phyloP scores from a whole-genome alignment of 2,888 invertebrate genomes.

The Falcaria lacertinaria region DNA sequence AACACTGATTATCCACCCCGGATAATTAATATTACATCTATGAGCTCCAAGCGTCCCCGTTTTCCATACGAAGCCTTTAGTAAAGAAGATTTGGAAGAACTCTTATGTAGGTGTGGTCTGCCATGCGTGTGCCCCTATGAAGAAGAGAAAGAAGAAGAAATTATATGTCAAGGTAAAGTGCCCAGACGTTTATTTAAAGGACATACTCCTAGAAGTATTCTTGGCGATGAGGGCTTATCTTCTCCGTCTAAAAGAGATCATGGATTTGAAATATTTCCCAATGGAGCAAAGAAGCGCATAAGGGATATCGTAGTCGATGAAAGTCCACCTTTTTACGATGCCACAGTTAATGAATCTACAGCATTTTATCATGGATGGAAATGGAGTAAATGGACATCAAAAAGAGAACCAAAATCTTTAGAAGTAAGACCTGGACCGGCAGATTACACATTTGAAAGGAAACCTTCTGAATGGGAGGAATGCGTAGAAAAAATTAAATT shows the following conservation, averaged over 20 bases:
- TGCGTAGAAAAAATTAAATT: slow-evolving; percentile 52
- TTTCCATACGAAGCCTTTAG: slow-evolving; percentile 55
- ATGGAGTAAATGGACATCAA: slow-evolving; percentile 58
- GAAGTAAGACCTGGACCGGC: slow-evolving; percentile 52
- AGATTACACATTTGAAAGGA: slow-evolving; percentile 38
- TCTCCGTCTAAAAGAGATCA: slow-evolving; percentile 35
- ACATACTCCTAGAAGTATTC: slow-evolving; percentile 24
- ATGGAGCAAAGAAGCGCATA: slow-evolving; percentile 30
- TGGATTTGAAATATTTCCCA: slow-evolving; percentile 29
- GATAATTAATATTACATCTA: slow-evolving; percentile 48
- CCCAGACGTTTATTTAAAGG: slow-evolving; percentile 48
- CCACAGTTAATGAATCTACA: slow-evolving; percentile 41
- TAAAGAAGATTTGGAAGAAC: slow-evolving; percentile 45
- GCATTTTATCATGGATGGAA: slow-evolving; percentile 62
- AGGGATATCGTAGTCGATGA: slow-evolving; percentile 16
- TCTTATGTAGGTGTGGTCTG: slow-evolving; percentile 54
- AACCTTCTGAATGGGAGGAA: slow-evolving; percentile 26
- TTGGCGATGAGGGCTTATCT: slow-evolving; percentile 30
- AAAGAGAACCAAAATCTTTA: slow-evolving; percentile 20
- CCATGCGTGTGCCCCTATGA: slow-evolving; percentile 46
- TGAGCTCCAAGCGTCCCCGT: slow-evolving; percentile 50
- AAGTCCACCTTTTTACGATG: slow-evolving; percentile 52
- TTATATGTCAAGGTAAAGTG: slow-evolving; percentile 44
- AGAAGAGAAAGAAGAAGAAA: slow-evolving; percentile 20
- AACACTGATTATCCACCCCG: slow-evolving; percentile 20